Evolutionary conservation across 35 echinoderm and acorn worm genomes (phyloP), one percentile per base, ranked within the genome.

Genomic region (Chiridota heheva): DNA sequence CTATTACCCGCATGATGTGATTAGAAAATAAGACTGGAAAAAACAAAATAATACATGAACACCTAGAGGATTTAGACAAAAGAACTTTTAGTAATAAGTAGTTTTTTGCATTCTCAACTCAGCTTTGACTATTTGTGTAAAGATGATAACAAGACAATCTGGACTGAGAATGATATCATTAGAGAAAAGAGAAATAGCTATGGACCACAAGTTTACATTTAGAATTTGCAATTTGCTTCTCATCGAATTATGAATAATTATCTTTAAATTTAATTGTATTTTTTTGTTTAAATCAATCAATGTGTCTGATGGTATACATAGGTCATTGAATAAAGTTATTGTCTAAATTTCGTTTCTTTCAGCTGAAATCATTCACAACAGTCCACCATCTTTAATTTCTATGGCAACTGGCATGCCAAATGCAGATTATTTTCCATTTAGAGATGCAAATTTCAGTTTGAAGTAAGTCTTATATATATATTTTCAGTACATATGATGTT

Each of bases 341-440:
- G 3, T 40, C 10, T 40, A 16, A 45, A 42, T 67, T 17, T 34
- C 73, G 76, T 77, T 60, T 67, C 71, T 75, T 77, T 1, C 26
- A 93, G 90, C 90, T 83, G 90, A 93, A 37, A 68, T 93, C 18
- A 44, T 93, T 12, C 59, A 83, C 18, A 81, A 84, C n/a, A 87
- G 90, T 60, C 90, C 90, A 69, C 84, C 84, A 58, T 77, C 69
- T 32, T 69, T 82, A 48, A 93, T 93, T 27, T 86, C 84, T 35
- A 83, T 93, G 84, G 90, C 90, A 18, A 76, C 78, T 51, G 90
- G 90, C 6, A 82, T 83, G 69, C 90, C 90, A 76, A 93, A 93
- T 59, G 80, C 70, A 67, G 51, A 73, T 4, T 63, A 83, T 38
- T 93, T 93, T 44, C 90, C 90, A 48, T 93, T 93, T 69, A 27